Evolutionary conservation across 92 coral and sea anemone species (phyloP).

Genomic region (Phenganax subtilis): DNA sequence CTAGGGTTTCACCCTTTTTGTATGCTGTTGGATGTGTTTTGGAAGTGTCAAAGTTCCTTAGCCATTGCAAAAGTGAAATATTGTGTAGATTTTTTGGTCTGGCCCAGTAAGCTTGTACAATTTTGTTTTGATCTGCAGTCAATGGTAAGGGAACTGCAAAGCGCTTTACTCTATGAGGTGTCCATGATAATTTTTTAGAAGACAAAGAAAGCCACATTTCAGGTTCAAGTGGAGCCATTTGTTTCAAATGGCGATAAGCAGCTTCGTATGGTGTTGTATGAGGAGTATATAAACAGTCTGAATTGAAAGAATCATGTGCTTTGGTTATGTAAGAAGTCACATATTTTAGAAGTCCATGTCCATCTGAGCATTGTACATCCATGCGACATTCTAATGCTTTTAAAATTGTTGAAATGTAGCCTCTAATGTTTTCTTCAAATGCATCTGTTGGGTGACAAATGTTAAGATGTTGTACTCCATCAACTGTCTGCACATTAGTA

Average conservation of each 20-base stretch:
- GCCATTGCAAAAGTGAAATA: conserved; percentile 33
- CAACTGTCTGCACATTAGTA: too few relatives aligned
- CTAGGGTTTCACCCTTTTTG: conserved; percentile 28
- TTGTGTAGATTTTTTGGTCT: neutral
- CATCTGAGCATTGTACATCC: conserved; percentile 53
- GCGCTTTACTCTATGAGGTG: neutral
- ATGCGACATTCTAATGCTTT: conserved; percentile 18
- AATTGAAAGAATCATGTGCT: conserved; percentile 34
- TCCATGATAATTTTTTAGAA: conserved; percentile 12
- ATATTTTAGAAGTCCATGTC: conserved; percentile 24
- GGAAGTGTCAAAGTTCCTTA: conserved; percentile 11
- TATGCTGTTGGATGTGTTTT: neutral
- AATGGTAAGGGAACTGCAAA: neutral
- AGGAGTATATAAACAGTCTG: conserved; percentile 23
- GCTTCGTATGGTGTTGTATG: conserved; percentile 13
- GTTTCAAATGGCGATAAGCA: neutral
- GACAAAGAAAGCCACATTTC: conserved; percentile 5
- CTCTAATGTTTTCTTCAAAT: conserved; percentile 31
- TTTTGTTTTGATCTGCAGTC: neutral
- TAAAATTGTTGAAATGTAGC: conserved; percentile 41
- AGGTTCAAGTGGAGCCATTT: neutral
- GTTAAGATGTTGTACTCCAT: neutral
- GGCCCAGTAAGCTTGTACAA: conserved; percentile 6
- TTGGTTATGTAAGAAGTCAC: conserved; percentile 50
- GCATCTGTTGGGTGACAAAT: conserved; percentile 34